Evolutionary conservation across 1,140 invertebrate species (phyloP).

Genomic region (Laodelphax striatellus): DNA sequence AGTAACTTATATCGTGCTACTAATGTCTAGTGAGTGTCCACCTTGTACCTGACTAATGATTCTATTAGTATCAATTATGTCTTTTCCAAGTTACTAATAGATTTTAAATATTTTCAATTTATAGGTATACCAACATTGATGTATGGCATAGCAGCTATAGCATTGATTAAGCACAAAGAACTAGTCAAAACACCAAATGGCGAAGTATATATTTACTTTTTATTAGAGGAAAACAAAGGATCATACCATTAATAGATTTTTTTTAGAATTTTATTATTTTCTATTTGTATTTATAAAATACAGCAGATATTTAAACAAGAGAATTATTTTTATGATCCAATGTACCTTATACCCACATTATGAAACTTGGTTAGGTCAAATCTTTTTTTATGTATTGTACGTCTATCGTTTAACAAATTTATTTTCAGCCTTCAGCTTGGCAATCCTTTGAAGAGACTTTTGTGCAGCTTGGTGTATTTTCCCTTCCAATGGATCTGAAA

Average conservation of each 20-base stretch:
- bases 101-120: background rate
- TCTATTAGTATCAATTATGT: no score
- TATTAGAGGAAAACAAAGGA: constrained; percentile 19
- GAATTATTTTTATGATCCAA: no score
- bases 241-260: constrained; percentile 6
- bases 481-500: constrained; percentile 64
- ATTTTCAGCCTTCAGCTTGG: constrained; percentile 9
- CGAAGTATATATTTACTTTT: constrained; percentile 15
- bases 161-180: constrained; percentile 18
- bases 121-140: constrained; percentile 17
- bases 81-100: no score
- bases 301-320: no score
- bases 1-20: no score
- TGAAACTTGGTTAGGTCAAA: no score
- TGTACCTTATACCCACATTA: no score
- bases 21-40: no score
- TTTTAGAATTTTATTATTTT: no score
- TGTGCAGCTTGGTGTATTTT: constrained; percentile 66
- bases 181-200: constrained; percentile 12
- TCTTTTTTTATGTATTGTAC: no score
- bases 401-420: background rate
- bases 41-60: no score
- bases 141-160: constrained; percentile 17
- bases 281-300: no score
- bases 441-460: constrained; percentile 32